Evolutionary conservation across 2,797 vertebrate species (phyloP).

Genomic region (Poecilia wingei): DNA sequence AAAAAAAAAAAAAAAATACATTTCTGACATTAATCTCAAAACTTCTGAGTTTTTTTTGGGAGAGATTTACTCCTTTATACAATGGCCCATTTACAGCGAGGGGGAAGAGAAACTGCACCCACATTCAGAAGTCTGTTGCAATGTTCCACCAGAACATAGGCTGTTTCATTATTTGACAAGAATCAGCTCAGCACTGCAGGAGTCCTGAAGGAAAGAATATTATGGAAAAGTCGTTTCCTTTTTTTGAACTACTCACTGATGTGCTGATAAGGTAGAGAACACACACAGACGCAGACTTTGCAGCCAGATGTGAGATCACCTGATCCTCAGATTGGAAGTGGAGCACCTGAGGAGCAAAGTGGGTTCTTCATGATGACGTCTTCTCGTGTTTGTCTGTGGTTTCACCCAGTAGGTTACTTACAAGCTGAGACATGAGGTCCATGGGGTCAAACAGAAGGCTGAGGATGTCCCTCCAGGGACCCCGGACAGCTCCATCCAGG

Average conservation of each 20-base stretch:
- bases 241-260: conserved; percentile 45
- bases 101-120: neutral
- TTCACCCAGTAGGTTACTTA: conserved; percentile 50
- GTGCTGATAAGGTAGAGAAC: conserved; percentile 77
- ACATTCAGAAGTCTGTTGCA: neutral
- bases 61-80: no score
- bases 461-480: conserved; percentile 36
- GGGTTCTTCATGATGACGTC: neutral
- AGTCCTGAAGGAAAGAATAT: neutral
- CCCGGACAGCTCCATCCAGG: conserved; percentile 20
- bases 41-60: no score
- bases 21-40: no score
- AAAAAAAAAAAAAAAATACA: no score
- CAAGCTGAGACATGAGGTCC: conserved; percentile 69
- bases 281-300: conserved; percentile 80
- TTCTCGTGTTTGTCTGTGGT: neutral
- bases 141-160: neutral
- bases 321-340: conserved; percentile 75
- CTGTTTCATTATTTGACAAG: neutral
- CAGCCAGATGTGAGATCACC: conserved; percentile 85
- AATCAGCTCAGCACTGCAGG: neutral
- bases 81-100: no score
- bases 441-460: conserved; percentile 50
- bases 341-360: conserved; percentile 73
- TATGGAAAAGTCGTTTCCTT: no score